Conservation (phyloP, 2,113 vertebrate species). For the Alosa alosa region DNA sequence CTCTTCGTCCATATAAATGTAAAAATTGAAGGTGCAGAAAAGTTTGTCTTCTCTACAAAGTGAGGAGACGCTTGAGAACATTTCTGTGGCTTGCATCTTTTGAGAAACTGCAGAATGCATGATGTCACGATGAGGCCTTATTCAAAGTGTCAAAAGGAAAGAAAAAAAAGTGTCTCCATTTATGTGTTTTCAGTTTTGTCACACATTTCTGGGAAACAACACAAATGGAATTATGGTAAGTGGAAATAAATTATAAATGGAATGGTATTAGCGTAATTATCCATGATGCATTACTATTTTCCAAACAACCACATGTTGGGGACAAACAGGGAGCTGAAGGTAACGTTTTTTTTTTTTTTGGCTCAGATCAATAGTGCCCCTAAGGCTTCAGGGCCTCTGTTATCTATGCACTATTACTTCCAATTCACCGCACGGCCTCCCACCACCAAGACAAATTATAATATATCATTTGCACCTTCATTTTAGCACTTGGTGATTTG, state of each 20-base stretch:
- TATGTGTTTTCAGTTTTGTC: background rate
- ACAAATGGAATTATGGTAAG: background rate
- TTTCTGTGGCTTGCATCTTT: background rate
- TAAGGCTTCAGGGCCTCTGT: background rate
- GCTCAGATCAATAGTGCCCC: background rate
- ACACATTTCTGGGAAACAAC: background rate
- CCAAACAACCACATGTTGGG: background rate
- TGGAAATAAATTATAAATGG: background rate
- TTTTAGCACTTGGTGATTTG: conserved; percentile 76
- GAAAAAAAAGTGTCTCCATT: background rate
- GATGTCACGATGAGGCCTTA: background rate
- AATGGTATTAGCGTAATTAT: background rate
- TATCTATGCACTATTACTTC: background rate
- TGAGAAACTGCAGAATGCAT: background rate
- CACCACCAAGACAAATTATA: background rate
- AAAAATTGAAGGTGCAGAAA: background rate
- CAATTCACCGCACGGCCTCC: background rate
- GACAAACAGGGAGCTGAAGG: background rate
- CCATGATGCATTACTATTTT: background rate
- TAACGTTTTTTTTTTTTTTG: background rate
- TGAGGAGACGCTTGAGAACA: background rate
- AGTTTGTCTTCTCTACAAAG: background rate
- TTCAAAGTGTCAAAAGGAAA: background rate
- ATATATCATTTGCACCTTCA: conserved; percentile 53
- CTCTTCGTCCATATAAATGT: background rate